Evolutionary conservation across 2,888 invertebrate genomes (phyloP), one percentile per base, ranked within the genome.

Genomic region (Monopis laevigella): DNA sequence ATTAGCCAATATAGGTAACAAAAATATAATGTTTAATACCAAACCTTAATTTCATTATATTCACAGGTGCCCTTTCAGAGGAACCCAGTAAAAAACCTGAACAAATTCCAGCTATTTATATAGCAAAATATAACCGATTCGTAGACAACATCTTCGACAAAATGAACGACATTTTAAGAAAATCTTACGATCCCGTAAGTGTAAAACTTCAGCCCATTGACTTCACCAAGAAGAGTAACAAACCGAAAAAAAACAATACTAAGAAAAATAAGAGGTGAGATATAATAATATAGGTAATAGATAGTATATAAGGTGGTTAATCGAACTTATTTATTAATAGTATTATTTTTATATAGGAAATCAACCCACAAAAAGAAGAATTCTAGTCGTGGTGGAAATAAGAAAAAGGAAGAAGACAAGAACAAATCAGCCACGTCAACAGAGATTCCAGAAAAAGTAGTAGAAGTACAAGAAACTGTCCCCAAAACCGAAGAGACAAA

Each of bases 131-230:
- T 78, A 93, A 93, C 71, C 85, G 88, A 50, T 93, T 92, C 65
- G 89, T 92, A 43, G 93, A 93, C 70, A 90, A 87, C 53, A 90
- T 93, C 50, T 82, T 93, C 48, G 86, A 86, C 43, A 85, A 91
- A 53, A 92, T 93, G 72, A 93, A 93, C 70, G 87, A 87, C 51
- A 90, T 93, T 44, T 72, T 93, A 48, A 84, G 88, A 38, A 84
- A 86, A 48, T 90, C 89, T 39, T 93, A 92, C 67, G 93, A 93
- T 61, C 93, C 93, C 0, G 93, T 93, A 43, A 88, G 89, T 49
- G 93, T 93, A 0, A 87, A 88, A 56, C 67, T 90, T 21, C 83
- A 86, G 47, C 82, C 82, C 0, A 82, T 81, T 8, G 69, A 83
- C 14, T 81, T 74, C 7, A 78, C 69, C 48, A 86, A 85, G 54